Evolutionary conservation across 2,113 vertebrate genomes (phyloP), one percentile per base, ranked within the genome.

Genomic region (Pelobates fuscus): DNA sequence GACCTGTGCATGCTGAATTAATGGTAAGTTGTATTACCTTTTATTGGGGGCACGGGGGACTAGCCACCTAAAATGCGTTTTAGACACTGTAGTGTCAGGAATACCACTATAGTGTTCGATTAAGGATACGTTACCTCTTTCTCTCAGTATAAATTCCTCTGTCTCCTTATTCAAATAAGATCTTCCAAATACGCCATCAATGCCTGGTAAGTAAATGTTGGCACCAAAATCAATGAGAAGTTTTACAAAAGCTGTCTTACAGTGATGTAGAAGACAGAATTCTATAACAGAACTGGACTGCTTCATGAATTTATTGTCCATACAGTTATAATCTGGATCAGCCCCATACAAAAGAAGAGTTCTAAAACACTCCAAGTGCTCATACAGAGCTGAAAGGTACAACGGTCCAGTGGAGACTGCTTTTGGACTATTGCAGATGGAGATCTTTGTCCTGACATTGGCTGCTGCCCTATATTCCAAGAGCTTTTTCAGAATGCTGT

Each of bases 181-280:
- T 81, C 79, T 88, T 84, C 0, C 88, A 87, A 1, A 79, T n/a
- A n/a, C n/a, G n/a, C n/a, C 80, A 21, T 57, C 5, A 15, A 95
- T 15, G 0, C 79, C 80, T 1, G 94, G 93, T 74, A 98, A 87
- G 78, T 93, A 95, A n/a, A 96, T 85, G 0, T 96, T 91, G 70
- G 95, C 96, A 61, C 96, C 96, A 79, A 98, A 97, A 84, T 98
- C 94, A 66, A 98, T 88, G 68, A 98, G 93, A 37, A 98, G 86
- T 65, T 90, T 82, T 54, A 97, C 68, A 83, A 95, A 98, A 43
- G 95, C 89, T 0, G 79, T 57, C 18, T 78, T 83, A 64, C 94
- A 94, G 70, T 94, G 88, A 1, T 95, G 93, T 46, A 87, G 88
- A 52, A 98, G 86, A 68, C 96, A 98, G 80, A 91, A 90, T 81